Conservation (phyloP, 2,888 invertebrate genomes). For the Scelioninae gen. 1 region DNA sequence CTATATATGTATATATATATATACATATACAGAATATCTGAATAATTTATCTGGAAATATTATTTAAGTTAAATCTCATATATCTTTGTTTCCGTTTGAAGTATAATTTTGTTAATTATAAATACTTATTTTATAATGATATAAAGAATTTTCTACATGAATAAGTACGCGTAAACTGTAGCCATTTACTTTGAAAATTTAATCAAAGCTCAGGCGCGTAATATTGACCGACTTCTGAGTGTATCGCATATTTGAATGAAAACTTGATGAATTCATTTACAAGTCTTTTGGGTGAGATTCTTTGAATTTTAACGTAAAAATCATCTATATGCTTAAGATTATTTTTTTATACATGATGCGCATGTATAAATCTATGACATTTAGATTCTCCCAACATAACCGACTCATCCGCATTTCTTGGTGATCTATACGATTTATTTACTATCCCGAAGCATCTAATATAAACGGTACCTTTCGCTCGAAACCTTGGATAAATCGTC, state of each 20-base stretch:
- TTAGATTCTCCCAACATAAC: constrained; percentile 30
- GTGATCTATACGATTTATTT: constrained; percentile 49
- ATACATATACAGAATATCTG: no score
- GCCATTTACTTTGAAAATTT: no score
- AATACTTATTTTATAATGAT: no score
- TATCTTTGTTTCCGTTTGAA: no score
- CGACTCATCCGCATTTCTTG: constrained; percentile 55
- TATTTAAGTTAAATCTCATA: no score
- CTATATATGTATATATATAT: no score
- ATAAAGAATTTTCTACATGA: no score
- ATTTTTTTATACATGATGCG: neutral
- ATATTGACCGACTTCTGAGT: constrained; percentile 23
- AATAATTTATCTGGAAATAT: no score
- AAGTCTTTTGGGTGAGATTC: constrained; percentile 12
- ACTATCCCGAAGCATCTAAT: constrained; percentile 43
- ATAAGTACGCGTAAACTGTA: no score
- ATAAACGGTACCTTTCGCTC: constrained; percentile 46
- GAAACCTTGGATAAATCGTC: constrained; percentile 56
- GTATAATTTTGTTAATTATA: no score
- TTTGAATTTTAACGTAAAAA: neutral
- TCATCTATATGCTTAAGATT: neutral
- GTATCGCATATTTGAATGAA: constrained; percentile 15
- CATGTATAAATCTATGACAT: constrained; percentile 43
- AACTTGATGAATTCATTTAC: constrained; percentile 39
- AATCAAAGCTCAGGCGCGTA: constrained; percentile 55